Evolutionary conservation across 2,888 invertebrate species (phyloP), one percentile per base, ranked within the genome.

Genomic region (Slavum lentiscoides): DNA sequence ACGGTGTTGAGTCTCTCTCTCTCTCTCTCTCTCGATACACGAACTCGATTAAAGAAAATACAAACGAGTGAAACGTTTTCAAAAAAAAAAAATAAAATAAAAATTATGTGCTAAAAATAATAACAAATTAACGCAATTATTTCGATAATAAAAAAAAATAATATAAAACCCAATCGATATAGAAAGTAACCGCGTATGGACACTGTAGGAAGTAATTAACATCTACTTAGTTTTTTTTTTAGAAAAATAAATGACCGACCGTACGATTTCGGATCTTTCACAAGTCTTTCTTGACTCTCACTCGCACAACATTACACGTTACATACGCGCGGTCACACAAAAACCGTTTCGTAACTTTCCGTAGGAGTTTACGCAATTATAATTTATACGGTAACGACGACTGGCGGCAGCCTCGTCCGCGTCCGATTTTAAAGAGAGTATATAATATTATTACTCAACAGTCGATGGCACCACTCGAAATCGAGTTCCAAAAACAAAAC

Each of bases 191-290:
- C 43, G 39, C 11, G 58, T 68, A 30, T 6, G 7, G 13, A 37
- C 53, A 39, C 23, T 49, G 61, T 17, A 66, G 74, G 74, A 74
- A 74, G 74, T 74, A 74, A 66, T 74, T 74, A 66, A 55, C 74
- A 74, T 74, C 11, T 21, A 30, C 23, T 75, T 59, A 67, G 9
- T 13, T 30, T 53, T 62, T 37, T 64, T 43, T 43, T 2, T 43
- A 30, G 30, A 30, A 30, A 30, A 9, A 9, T 66, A 58, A 67
- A 58, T 23, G 7, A 43, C 19, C 49, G 15, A 13, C 19, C 7
- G 13, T 13, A 66, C 53, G 55, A 58, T 15, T 75, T 75, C 17
- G 58, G 39, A 39, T 43, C 58, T 75, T 74, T 75, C 75, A 67
- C 59, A 23, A 67, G 75, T 67, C 17, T 64, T 39, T 30, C 53